Evolutionary conservation across 1,140 invertebrate species (phyloP).

Genomic region (Drosophila melanica): DNA sequence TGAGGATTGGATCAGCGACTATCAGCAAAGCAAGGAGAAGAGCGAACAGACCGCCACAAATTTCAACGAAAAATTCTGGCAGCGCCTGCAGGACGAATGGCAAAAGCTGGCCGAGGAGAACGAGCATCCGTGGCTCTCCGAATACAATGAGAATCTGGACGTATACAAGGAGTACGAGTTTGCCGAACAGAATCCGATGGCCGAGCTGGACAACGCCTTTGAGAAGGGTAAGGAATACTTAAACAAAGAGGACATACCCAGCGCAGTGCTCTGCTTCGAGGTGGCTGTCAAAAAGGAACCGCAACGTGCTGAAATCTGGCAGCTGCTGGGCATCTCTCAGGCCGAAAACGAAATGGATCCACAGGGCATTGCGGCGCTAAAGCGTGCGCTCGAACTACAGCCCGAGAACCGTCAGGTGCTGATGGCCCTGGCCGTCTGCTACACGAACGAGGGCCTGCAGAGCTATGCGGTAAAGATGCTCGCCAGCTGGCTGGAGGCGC

Average conservation of each 20-base stretch:
- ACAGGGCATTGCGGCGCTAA: conserved; percentile 94
- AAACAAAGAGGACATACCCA: conserved; percentile 94
- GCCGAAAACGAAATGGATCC: conserved; percentile 92
- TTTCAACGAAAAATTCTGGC: conserved; percentile 89
- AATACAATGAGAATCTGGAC: conserved; percentile 87
- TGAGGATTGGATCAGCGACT: conserved; percentile 71
- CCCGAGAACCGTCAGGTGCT: conserved; percentile 92
- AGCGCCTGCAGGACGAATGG: conserved; percentile 91
- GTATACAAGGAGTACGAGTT: conserved; percentile 92
- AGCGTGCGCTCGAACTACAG: conserved; percentile 92
- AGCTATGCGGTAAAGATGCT: conserved; percentile 89
- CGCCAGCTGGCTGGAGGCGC: conserved; percentile 93
- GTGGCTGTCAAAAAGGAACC: conserved; percentile 95
- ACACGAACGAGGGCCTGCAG: conserved; percentile 96
- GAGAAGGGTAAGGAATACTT: conserved; percentile 93
- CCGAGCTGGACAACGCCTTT: conserved; percentile 91
- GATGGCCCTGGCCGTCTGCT: conserved; percentile 96
- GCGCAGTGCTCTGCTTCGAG: conserved; percentile 98
- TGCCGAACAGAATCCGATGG: conserved; percentile 94
- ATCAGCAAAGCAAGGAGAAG: conserved; percentile 75
- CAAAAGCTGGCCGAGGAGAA: conserved; percentile 87
- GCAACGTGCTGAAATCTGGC: conserved; percentile 92
- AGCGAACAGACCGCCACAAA: conserved; percentile 80
- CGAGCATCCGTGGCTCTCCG: conserved; percentile 88
- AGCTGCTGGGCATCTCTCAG: conserved; percentile 93